Conservation (phyloP, 2,113 vertebrate genomes). For the Leptobrachium leishanense region DNA sequence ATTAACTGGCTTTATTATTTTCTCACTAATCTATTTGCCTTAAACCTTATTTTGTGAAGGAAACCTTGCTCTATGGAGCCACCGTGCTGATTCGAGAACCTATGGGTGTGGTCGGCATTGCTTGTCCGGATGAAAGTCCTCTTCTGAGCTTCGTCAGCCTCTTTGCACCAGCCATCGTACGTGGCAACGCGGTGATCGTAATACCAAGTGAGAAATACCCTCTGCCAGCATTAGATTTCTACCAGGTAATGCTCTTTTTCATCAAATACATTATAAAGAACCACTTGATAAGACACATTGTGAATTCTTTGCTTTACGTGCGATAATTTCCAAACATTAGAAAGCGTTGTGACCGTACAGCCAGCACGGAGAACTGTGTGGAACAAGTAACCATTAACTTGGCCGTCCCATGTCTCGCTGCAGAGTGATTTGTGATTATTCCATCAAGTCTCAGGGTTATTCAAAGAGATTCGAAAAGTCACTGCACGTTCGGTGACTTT, state of each 20-base stretch:
- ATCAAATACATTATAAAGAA: no score
- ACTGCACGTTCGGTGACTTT: no score
- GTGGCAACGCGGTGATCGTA: conserved; percentile 77
- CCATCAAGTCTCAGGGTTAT: no score
- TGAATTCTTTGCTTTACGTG: no score
- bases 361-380: no score
- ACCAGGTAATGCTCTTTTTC: conserved; percentile 66
- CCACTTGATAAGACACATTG: no score
- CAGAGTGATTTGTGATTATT: no score
- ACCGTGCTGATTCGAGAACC: conserved; percentile 76
- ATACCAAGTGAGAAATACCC: conserved; percentile 78
- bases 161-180: conserved; percentile 74
- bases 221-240: conserved; percentile 74
- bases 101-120: conserved; percentile 77
- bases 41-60: conserved; percentile 57
- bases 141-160: conserved; percentile 81
- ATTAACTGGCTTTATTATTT: not conserved
- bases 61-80: conserved; percentile 70
- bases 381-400: no score
- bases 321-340: no score
- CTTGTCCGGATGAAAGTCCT: conserved; percentile 75
- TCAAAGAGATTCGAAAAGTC: no score
- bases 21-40: not conserved
- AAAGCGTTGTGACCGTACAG: no score
- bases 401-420: no score